phyloP scores from a whole-genome alignment of 2,888 invertebrate species.

The Temnothorax ravouxi region DNA sequence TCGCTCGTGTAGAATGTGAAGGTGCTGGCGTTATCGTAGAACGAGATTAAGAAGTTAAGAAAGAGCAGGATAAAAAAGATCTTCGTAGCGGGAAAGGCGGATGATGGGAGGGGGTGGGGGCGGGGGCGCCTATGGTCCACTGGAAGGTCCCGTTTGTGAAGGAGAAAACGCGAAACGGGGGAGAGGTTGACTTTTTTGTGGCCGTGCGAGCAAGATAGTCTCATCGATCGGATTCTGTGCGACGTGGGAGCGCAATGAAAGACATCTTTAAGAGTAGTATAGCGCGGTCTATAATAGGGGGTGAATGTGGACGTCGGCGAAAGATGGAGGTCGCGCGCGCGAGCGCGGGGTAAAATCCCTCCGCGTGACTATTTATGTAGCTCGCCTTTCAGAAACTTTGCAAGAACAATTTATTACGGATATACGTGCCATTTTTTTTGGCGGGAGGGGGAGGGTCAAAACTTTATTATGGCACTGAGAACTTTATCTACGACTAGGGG shows the following conservation, averaged over 20 bases:
- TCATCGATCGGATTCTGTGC: slow-evolving; percentile 75
- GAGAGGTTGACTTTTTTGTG: slow-evolving; percentile 45
- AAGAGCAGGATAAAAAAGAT: slow-evolving; percentile 41
- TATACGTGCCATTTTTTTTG: slow-evolving; percentile 80
- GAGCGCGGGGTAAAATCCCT: slow-evolving; percentile 59
- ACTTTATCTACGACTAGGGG: slow-evolving; percentile 79
- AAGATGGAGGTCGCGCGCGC: slow-evolving; percentile 36
- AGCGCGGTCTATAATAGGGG: slow-evolving; percentile 64
- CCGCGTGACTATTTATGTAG: slow-evolving; percentile 80
- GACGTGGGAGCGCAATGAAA: slow-evolving; percentile 76
- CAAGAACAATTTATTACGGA: slow-evolving; percentile 83
- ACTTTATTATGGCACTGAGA: slow-evolving; percentile 82
- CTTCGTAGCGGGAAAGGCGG: slow-evolving; percentile 2
- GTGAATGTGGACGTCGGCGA: slow-evolving; percentile 39
- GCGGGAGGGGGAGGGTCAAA: slow-evolving; percentile 72
- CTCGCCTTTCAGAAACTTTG: slow-evolving; percentile 81
- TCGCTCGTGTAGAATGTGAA: slow-evolving; percentile 25
- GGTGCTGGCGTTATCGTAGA: slow-evolving; percentile 34
- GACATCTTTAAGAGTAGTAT: slow-evolving; percentile 76
- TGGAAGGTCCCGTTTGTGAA: slow-evolving; percentile 30
- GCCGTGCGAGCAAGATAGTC: slow-evolving; percentile 66
- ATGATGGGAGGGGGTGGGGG: background rate
- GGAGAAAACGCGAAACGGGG: slow-evolving; percentile 18
- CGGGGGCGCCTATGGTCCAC: background rate
- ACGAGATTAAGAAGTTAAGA: slow-evolving; percentile 24